Evolutionary conservation across 2,888 invertebrate genomes (phyloP), one percentile per base, ranked within the genome.

Genomic region (Megastigmus dorsalis): DNA sequence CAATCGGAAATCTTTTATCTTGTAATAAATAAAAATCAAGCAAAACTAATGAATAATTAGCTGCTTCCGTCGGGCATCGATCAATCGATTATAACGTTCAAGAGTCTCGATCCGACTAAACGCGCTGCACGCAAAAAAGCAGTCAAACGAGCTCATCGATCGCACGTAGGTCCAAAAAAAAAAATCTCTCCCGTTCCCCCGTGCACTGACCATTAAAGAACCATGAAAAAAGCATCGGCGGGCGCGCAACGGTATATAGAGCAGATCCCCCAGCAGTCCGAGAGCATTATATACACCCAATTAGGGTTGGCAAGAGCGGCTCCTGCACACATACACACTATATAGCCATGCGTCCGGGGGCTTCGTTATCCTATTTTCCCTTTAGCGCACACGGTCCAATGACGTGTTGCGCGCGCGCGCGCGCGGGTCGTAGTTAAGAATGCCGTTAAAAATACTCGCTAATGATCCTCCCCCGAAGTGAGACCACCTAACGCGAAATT

Each of bases 331-430:
- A n/a, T 3, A 45, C 23, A 15, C 30, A 20, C n/a, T 20, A 9
- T 5, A 45, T 9, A 20, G 7, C 7, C 20, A 20, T 7, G 20
- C 1, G 26, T 26, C 18, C 10, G 26, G 13, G 20, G 3, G 28
- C 26, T 36, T 60, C 75, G 70, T 75, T 75, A 75, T 75, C 66
- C 75, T 41, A 75, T 70, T 71, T 70, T 66, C 60, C 45, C 62
- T 55, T 54, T 50, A 26, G 33, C 33, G 18, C 30, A 38, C n/a
- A 43, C 26, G 23, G n/a, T n/a, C n/a, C n/a, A n/a, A n/a, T n/a
- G n/a, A n/a, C n/a, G n/a, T n/a, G n/a, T n/a, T 33, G 33, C 33
- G 18, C 30, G 48, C n/a, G 52, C 26, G 23, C 38, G 43, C 30
- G 41, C n/a, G 41, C 26, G n/a, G n/a, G n/a, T n/a, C n/a, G 43